Percentiles rank a stretch among this genome's conserved stretches.
phyloP scores from a whole-genome alignment of 92 coral and sea anemone genomes.

The Plumapathes pennacea region DNA sequence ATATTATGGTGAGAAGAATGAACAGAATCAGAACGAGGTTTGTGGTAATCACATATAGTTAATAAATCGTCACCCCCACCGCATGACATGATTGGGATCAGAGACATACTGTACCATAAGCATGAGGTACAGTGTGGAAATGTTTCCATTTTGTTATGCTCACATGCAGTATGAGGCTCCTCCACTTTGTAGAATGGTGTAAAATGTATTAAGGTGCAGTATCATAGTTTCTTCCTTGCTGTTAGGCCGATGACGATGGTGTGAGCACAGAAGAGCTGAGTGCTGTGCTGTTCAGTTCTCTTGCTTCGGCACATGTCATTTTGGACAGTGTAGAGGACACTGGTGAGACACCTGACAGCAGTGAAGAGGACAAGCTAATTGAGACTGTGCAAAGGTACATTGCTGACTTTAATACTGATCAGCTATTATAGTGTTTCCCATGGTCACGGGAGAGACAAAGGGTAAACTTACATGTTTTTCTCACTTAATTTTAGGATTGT shows the following conservation, averaged over 20 bases:
- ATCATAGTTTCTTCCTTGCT: too few relatives aligned
- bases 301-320: slow-evolving; percentile 92
- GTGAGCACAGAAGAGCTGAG: slow-evolving; percentile 96
- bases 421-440: not conserved
- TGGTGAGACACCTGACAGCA: slow-evolving; percentile 5
- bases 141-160: too few relatives aligned
- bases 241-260: slow-evolving; percentile 87
- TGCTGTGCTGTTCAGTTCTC: slow-evolving; percentile 86
- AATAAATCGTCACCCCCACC: too few relatives aligned
- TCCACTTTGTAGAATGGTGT: too few relatives aligned
- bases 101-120: too few relatives aligned
- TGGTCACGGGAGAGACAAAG: not conserved
- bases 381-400: slow-evolving; percentile 71
- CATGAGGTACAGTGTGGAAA: too few relatives aligned
- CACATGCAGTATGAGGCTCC: too few relatives aligned
- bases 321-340: slow-evolving; percentile 73
- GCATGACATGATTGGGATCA: too few relatives aligned
- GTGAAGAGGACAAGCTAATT: slow-evolving; percentile 59
- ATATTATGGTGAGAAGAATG: too few relatives aligned
- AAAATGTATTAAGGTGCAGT: too few relatives aligned
- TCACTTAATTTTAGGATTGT: slow-evolving; percentile 50
- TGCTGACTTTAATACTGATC: not conserved
- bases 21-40: too few relatives aligned
- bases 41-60: too few relatives aligned
- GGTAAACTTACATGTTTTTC: not conserved